Conservation (phyloP, 2,888 invertebrate species). For the Anthophora plumipes region DNA sequence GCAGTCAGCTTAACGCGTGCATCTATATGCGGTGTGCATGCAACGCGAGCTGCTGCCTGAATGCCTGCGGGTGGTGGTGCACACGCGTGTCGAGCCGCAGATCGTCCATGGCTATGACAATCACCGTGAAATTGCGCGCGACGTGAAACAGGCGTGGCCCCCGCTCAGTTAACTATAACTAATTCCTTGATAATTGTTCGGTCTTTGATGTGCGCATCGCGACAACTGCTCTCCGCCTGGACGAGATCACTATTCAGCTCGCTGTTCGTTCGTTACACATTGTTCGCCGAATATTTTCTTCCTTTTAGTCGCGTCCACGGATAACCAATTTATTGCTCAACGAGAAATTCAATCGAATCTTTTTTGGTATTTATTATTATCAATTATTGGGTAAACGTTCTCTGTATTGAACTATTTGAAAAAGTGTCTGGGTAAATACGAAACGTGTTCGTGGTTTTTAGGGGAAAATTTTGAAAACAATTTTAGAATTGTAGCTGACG, state of each 20-base stretch:
- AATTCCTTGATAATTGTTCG: constrained; percentile 68
- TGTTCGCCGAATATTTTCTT: not conserved
- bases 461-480: too few species aligned
- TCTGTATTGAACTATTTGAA: too few species aligned
- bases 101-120: constrained; percentile 57
- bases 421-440: too few species aligned
- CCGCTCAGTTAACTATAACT: constrained; percentile 56
- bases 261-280: not conserved
- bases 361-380: too few species aligned
- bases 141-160: constrained; percentile 66
- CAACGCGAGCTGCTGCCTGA: constrained; percentile 26
- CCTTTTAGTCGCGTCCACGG: not conserved
- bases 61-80: constrained; percentile 5
- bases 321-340: too few species aligned
- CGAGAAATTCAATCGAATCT: too few species aligned
- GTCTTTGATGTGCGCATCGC: constrained; percentile 27
- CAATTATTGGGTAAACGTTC: too few species aligned
- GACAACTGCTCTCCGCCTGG: constrained; percentile 15
- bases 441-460: too few species aligned
- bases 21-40: constrained; percentile 54
- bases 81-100: constrained; percentile 49
- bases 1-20: constrained; percentile 55
- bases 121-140: constrained; percentile 60
- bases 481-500: too few species aligned
- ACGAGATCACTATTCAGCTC: not conserved